phyloP scores from a whole-genome alignment of 1,140 invertebrate species.

The Tachypleus tridentatus region DNA sequence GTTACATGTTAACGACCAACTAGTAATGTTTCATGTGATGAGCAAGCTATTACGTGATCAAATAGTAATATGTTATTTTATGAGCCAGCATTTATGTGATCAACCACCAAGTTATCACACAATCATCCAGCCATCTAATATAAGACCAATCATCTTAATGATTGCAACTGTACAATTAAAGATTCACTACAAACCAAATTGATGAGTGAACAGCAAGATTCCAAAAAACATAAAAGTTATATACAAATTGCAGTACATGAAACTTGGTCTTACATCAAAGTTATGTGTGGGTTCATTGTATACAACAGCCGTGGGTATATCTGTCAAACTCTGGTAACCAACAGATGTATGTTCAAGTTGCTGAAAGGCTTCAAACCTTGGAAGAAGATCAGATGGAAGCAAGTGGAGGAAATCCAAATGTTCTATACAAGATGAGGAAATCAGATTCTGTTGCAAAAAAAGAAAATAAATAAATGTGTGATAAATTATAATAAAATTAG shows the following conservation, averaged over 20 bases:
- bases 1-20: too few species aligned
- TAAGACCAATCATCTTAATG: too few species aligned
- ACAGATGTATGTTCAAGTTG: slow-evolving; percentile 67
- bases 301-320: slow-evolving; percentile 71
- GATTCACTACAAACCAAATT: too few species aligned
- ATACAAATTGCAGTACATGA: slow-evolving; percentile 13
- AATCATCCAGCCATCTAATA: too few species aligned
- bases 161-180: too few species aligned
- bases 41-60: too few species aligned
- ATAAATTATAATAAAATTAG: too few species aligned
- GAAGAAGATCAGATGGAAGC: slow-evolving; percentile 53
- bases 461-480: too few species aligned
- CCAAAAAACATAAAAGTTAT: slow-evolving; percentile 1
- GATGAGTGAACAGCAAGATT: background rate
- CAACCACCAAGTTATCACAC: too few species aligned
- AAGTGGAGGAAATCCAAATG: slow-evolving; percentile 90
- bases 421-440: slow-evolving; percentile 79
- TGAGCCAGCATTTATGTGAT: too few species aligned
- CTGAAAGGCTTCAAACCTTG: slow-evolving; percentile 47
- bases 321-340: slow-evolving; percentile 91
- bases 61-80: too few species aligned
- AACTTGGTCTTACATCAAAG: slow-evolving; percentile 13
- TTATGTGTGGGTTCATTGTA: slow-evolving; percentile 48
- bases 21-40: too few species aligned
- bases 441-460: slow-evolving; percentile 50